Base-by-base conservation (phyloP, 2,888 invertebrate species). In the Pilophorus perplexus region DNA sequence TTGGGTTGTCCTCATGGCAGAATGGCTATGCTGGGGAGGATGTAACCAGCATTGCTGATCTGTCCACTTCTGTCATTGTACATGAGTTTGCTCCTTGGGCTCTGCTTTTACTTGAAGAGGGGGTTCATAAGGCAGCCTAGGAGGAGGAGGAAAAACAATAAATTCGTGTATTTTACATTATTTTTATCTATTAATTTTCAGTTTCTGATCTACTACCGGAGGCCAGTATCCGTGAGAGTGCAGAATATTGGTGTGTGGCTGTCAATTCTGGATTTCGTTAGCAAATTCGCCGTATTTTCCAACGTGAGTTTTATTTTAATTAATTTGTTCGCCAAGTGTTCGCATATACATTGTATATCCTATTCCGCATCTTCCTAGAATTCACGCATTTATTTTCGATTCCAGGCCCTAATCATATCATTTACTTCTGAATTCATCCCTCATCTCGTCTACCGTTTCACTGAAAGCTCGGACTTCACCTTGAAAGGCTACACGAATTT, bases 391-490 rank as follows among this genome's bases (percentile, higher is more conserved):
- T n/a, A n/a, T n/a, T n/a, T n/a, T n/a, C n/a, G n/a, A n/a, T 80
- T 80, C 14, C 77, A 96, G 96, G 96, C 91, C 25, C 90, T 96
- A 75, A 95, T 98, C 74, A 96, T 98, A 76, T 95, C 96, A 6
- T 93, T 98, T 78, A 96, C 97, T 2, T 95, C 95, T 1, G 93
- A 95, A 76, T 93, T 95, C 80, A 93, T 98, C 73, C 96, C 96
- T 3, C 86, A 90, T 12, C 78, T 94, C 68, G 90, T 95, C 28
- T 97, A 94, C 78, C 80, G 81, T 67, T 75, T 82, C 6, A 75
- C 78, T 1, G 81, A 84, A 67, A 84, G 86, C 18, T 73, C 78
- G n/a, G 80, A 84, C 75, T 80, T 80, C 12, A 80, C 82, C 0
- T 79, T 94, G 48, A 75, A 83, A 20, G 88, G 91, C 27, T 97